Base-by-base conservation (phyloP, 2,888 invertebrate genomes). In the Dynastes maya region DNA sequence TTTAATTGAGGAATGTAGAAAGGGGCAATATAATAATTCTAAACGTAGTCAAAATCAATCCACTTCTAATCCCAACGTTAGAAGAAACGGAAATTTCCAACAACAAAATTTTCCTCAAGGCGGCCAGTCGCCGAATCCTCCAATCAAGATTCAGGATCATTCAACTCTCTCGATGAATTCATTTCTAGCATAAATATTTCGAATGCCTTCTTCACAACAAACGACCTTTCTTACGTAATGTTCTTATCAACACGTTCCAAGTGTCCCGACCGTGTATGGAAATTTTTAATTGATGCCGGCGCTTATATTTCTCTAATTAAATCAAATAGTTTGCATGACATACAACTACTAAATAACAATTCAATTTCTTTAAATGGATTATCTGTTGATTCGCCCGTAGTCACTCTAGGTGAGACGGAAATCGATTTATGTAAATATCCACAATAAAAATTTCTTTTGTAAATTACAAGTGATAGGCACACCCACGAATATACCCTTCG, bases 1-100 rank as follows among this genome's bases (percentile, higher is more conserved):
- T 49, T 11, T 75, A 58, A 81, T 81, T 1, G 16, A 76, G 11
- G 80, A 81, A 76, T 81, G 81, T 71, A 67, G 79, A 11, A 81
- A 75, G 78, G 16, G 71, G 49, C 65, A 80, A 16, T 79, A 68
- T 53, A 80, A 81, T 75, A 80, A 80, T 63, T 2, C 53, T 8
- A 72, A 29, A 6, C 16, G 9, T 45, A 45, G 1, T 45, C 45
- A 45, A 45, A 1, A 5, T 45, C 45, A 45, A 9, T 9, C 9
- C 61, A 4, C 8, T 2, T 9, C 27, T 4, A 9, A n/a, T 2
- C 22, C 61, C n/a, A n/a, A n/a, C 22, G 8, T 45, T 2, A 4
- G 11, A 32, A n/a, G 2, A 22, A 22, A 4, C 29, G 37, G 11
- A 11, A 67, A 67, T 32, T 32, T 32, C 11, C 61, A 61, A 9